Base-by-base conservation (phyloP, 2,888 invertebrate species). In the Pseudococcus viburni region DNA sequence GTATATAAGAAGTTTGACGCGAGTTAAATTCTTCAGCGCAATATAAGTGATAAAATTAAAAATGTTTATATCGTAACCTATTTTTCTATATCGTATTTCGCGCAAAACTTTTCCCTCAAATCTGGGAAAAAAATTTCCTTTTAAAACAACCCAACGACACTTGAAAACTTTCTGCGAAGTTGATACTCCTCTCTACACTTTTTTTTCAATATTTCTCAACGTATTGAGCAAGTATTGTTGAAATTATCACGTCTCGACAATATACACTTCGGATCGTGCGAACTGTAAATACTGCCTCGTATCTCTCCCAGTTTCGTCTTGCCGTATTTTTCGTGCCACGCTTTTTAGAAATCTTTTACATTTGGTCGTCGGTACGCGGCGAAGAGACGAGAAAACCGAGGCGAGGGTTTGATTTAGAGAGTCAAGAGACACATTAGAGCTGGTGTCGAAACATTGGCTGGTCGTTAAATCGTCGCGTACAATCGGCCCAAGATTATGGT, bases 41-140 rank as follows among this genome's bases (percentile, higher is more conserved):
- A 26, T 33, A 73, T 33, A 73, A 73, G 80, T 80, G 80, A 80
- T 80, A 80, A 80, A 80, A 80, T 80, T 80, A 80, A 80, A 80
- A 80, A 80, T 80, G 59, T 80, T 80, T 42, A 80, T 80, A 80
- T 80, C 80, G 42, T 80, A 80, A 80, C 80, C 80, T 80, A 80
- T 80, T 80, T 80, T 80, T 80, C 80, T 80, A 59, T 59, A 59
- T 59, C 59, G n/a, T 59, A n/a, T 59, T 59, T 59, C 19, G 59
- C 9, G 6, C 19, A 59, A 19, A 59, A 59, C 59, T 59, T 59
- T 59, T 59, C 5, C 7, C 51, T 33, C 4, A 59, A 59, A 59
- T 59, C 59, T 59, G 19, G 59, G 33, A 6, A 73, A 73, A 73
- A 73, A 73, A 73, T 73, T 39, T 73, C 73, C 33, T 73, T 73